Percentiles rank a stretch among this genome's conserved stretches.
Conservation (phyloP, 2,888 invertebrate species). For the Frankliniella intonsa region DNA sequence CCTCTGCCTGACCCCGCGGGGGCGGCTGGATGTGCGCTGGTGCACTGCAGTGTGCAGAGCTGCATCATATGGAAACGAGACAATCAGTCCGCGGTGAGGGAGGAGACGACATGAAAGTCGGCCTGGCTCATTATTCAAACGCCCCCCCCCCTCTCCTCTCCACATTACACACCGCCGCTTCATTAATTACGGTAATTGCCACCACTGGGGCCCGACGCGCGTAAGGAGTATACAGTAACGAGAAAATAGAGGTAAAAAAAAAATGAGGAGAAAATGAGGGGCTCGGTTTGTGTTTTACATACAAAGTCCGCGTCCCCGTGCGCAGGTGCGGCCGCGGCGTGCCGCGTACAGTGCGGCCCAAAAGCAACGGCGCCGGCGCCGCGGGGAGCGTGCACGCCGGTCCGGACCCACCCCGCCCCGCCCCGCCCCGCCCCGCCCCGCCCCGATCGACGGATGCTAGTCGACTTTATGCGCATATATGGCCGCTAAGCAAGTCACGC, state of each 20-base stretch:
- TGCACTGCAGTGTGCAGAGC: background rate
- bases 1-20: background rate
- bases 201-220: background rate
- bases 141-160: background rate
- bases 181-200: slow-evolving; percentile 5
- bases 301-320: no score
- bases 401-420: background rate
- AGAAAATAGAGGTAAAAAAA: background rate
- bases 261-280: no score
- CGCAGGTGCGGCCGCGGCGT: no score
- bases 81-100: no score
- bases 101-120: no score
- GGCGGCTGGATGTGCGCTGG: no score
- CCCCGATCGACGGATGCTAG: background rate
- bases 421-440: background rate
- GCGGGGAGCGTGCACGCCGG: no score
- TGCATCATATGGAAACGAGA: no score
- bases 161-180: background rate
- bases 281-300: no score
- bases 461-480: background rate
- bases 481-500: background rate
- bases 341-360: no score
- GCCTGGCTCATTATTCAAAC: background rate
- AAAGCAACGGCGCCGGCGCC: no score
- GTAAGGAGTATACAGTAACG: background rate